These are phyloP conservation scores for Hipparchia semele DNA, from an alignment of 2,888 invertebrate species.

Conservation along the genomic window DNA sequence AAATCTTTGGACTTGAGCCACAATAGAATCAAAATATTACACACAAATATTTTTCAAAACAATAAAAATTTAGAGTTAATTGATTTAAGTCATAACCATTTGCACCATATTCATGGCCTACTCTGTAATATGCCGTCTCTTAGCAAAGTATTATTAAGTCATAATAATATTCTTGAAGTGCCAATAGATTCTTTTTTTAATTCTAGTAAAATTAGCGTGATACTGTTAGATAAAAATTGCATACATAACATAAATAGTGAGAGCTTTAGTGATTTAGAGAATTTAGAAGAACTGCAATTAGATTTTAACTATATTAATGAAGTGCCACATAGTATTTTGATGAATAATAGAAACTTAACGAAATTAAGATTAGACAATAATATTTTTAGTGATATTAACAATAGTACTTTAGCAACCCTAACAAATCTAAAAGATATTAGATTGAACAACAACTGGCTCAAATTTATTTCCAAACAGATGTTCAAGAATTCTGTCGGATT, in stretches of 20 bases:
- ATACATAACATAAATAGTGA: constrained; percentile 91
- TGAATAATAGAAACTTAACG: constrained; percentile 88
- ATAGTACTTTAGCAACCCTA: constrained; percentile 89
- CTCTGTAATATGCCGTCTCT: constrained; percentile 92
- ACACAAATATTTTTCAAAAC: constrained; percentile 89
- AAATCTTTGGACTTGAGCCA: constrained; percentile 94
- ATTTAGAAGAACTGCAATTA: constrained; percentile 91
- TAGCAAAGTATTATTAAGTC: constrained; percentile 90
- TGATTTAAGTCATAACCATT: constrained; percentile 94
- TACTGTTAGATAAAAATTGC: constrained; percentile 94
- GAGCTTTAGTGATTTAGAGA: constrained; percentile 88
- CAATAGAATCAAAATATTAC: constrained; percentile 92
- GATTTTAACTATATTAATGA: constrained; percentile 93
- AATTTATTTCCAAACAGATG: constrained; percentile 87
- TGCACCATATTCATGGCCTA: constrained; percentile 92
- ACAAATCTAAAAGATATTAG: constrained; percentile 89
- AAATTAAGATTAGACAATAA: constrained; percentile 94
- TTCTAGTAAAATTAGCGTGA: constrained; percentile 89
- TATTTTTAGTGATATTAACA: constrained; percentile 89
- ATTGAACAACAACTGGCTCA: constrained; percentile 92
- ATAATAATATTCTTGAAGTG: constrained; percentile 95
- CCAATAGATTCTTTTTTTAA: constrained; percentile 92
- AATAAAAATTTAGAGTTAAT: constrained; percentile 91
- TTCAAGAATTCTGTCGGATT: constrained; percentile 90
- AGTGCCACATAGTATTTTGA: constrained; percentile 90